phyloP scores from a whole-genome alignment of 2,113 vertebrate species.

The Vulpes vulpes region DNA sequence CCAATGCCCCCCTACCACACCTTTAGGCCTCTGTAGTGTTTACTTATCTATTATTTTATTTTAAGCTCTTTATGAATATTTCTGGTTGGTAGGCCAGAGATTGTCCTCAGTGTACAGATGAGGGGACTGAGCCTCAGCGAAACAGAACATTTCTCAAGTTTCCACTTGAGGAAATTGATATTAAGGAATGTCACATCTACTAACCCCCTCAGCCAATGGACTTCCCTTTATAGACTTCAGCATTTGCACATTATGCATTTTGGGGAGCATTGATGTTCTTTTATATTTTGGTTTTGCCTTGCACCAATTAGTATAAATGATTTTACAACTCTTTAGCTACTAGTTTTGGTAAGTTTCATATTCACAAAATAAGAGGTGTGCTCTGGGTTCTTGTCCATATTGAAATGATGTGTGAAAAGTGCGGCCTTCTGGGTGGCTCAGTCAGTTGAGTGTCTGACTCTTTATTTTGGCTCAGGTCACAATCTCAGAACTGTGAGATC shows the following conservation, averaged over 20 bases:
- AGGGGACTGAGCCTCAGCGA: background rate
- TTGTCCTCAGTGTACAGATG: background rate
- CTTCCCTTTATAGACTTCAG: background rate
- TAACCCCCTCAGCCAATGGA: background rate
- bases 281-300: constrained; percentile 46
- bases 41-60: background rate
- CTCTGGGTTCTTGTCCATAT: background rate
- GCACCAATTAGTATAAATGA: background rate
- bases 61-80: background rate
- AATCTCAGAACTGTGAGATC: background rate
- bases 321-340: background rate
- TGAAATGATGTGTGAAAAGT: background rate
- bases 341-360: background rate
- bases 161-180: background rate
- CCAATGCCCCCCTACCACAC: too few relatives aligned
- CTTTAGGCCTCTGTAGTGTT: background rate
- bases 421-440: background rate
- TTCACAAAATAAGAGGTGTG: background rate
- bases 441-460: background rate
- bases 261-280: background rate
- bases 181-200: background rate
- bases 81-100: background rate
- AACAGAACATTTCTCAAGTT: background rate
- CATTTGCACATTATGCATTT: background rate
- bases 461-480: background rate